Percentiles rank a stretch among this genome's conserved stretches.
phyloP scores from a whole-genome alignment of 2,113 vertebrate genomes.

The Chaetodon auriga region DNA sequence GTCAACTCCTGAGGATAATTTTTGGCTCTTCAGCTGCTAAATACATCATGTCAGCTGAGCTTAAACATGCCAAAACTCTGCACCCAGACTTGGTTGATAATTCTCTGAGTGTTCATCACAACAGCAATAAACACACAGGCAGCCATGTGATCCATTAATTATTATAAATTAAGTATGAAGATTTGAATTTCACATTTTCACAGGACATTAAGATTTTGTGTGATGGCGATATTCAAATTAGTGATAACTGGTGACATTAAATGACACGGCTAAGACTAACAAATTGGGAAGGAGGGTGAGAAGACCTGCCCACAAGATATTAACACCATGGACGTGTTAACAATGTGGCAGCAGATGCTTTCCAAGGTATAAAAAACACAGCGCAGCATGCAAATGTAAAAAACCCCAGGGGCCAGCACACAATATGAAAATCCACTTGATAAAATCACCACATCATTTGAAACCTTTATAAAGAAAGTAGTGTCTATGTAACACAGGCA shows the following conservation, averaged over 20 bases:
- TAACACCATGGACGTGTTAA: constrained; percentile 31
- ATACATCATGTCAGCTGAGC: background rate
- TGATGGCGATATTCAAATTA: background rate
- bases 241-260: constrained; percentile 14
- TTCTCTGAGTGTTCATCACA: too few species aligned
- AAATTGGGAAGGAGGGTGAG: constrained; percentile 29
- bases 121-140: background rate
- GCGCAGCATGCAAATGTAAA: constrained; percentile 26
- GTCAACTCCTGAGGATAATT: background rate
- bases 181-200: constrained; percentile 6
- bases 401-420: background rate
- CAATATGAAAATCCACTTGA: constrained; percentile 28
- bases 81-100: too few species aligned
- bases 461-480: constrained; percentile 45
- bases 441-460: constrained; percentile 58
- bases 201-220: background rate
- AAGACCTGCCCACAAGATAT: constrained; percentile 17
- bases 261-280: constrained; percentile 18
- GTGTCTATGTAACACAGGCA: too few species aligned
- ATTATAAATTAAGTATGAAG: background rate
- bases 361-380: background rate
- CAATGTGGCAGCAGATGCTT: background rate
- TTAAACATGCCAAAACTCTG: background rate
- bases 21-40: background rate
- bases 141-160: background rate